Evolutionary conservation across 1,140 invertebrate genomes (phyloP).

Genomic region (Orchesella cincta): DNA sequence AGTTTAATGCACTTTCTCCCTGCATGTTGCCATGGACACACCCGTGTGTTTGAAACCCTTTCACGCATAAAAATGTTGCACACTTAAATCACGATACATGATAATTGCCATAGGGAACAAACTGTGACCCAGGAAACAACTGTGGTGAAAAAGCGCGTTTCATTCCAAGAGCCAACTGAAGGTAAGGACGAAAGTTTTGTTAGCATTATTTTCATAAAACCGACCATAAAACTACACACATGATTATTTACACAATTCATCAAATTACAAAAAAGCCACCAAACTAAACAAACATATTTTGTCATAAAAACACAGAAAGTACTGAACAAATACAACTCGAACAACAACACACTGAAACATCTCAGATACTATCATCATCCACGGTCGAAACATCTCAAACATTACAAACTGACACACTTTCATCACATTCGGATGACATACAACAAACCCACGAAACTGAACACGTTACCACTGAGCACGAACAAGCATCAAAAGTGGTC

Average conservation of each 20-base stretch:
- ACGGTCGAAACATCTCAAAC: no score
- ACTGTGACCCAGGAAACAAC: background rate
- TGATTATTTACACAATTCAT: background rate
- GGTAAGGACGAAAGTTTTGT: background rate
- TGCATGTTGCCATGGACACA: background rate
- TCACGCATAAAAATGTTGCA: background rate
- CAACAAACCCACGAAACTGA: no score
- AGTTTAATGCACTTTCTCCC: background rate
- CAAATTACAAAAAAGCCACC: background rate
- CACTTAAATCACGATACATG: background rate
- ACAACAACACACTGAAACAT: background rate
- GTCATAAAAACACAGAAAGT: conserved; percentile 5
- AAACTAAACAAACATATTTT: conserved; percentile 34
- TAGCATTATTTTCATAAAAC: background rate
- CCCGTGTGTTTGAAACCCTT: background rate
- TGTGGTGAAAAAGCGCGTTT: conserved; percentile 5
- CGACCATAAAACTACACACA: background rate
- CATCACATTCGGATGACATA: no score
- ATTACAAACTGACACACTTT: no score
- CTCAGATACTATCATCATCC: no score
- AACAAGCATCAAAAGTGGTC: conserved; percentile 52
- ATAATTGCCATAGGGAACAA: background rate
- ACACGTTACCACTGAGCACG: conserved; percentile 44
- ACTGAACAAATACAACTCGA: background rate
- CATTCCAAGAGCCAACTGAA: conserved; percentile 11